Evolutionary conservation across 2,113 vertebrate species (phyloP).

Genomic region (Copsychus sechellarum): DNA sequence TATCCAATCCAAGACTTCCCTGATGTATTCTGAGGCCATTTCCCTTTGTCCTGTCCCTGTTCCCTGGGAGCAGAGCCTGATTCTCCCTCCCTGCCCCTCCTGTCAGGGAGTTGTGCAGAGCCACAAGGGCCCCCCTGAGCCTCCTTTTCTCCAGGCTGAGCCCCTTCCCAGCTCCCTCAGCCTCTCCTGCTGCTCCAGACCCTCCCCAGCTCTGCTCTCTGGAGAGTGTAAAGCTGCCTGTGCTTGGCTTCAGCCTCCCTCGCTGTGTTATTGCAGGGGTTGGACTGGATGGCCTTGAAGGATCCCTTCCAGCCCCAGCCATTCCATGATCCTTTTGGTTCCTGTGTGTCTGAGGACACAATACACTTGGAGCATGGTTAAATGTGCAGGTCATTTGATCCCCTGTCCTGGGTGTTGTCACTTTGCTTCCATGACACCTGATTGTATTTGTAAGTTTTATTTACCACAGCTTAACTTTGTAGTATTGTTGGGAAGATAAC

Average conservation of each 20-base stretch:
- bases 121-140: not conserved
- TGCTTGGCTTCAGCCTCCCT: not conserved
- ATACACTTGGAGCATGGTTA: not conserved
- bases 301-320: not conserved
- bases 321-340: not conserved
- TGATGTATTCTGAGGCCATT: fast-evolving
- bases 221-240: not conserved
- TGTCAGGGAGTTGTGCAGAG: not conserved
- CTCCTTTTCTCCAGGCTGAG: not conserved
- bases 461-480: not conserved
- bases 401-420: not conserved
- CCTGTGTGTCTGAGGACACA: not conserved
- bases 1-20: not conserved
- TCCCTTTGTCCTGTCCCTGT: fast-evolving
- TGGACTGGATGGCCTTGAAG: not conserved
- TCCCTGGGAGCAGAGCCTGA: not conserved
- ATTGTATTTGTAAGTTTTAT: not conserved
- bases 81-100: not conserved
- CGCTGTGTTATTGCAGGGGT: fast-evolving
- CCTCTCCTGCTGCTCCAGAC: fast-evolving
- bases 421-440: not conserved
- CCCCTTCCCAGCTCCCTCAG: not conserved
- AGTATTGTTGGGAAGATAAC: not conserved
- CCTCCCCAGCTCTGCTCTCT: not conserved
- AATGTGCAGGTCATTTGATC: not conserved